Evolutionary conservation across 2,888 invertebrate species (phyloP).

Genomic region (Drosophila maculinotata): DNA sequence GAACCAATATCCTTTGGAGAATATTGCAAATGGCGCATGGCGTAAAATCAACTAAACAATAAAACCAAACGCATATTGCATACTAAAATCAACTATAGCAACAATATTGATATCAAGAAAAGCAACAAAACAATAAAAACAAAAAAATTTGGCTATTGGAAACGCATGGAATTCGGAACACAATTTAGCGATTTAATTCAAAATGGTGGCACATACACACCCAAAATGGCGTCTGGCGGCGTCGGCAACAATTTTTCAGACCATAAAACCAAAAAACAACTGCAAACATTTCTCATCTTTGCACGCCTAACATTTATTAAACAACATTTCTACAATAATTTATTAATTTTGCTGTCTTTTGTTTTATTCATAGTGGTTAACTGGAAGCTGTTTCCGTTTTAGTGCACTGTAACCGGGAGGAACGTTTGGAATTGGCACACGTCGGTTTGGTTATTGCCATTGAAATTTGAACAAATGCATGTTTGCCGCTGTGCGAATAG

Average conservation of each 20-base stretch:
- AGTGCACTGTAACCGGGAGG: slow-evolving; percentile 54
- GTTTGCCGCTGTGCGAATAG: slow-evolving; percentile 69
- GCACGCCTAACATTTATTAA: slow-evolving; percentile 57
- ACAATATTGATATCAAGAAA: slow-evolving; percentile 24
- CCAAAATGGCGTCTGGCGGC: slow-evolving; percentile 39
- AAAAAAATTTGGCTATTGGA: slow-evolving; percentile 62
- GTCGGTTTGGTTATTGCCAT: slow-evolving; percentile 70
- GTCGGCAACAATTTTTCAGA: slow-evolving; percentile 26
- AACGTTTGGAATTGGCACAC: slow-evolving; percentile 70
- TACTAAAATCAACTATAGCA: slow-evolving; percentile 61
- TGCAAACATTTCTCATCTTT: slow-evolving; percentile 61
- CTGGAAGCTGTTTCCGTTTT: slow-evolving; percentile 83
- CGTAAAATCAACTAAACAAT: slow-evolving; percentile 49
- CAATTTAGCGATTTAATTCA: slow-evolving; percentile 38
- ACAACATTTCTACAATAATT: slow-evolving; percentile 7
- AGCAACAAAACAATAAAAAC: slow-evolving; percentile 18
- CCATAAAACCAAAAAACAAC: slow-evolving; percentile 21
- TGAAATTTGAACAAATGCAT: slow-evolving; percentile 63
- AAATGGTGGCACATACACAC: slow-evolving; percentile 48
- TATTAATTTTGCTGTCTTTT: slow-evolving; percentile 28
- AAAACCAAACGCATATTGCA: slow-evolving; percentile 57
- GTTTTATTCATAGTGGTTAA: slow-evolving; percentile 80
- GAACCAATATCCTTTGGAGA: slow-evolving; percentile 26
- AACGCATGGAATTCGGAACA: slow-evolving; percentile 74
- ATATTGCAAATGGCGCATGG: slow-evolving; percentile 67